phyloP scores from a whole-genome alignment of 2,888 invertebrate genomes.

The Phymatocera aterrima region DNA sequence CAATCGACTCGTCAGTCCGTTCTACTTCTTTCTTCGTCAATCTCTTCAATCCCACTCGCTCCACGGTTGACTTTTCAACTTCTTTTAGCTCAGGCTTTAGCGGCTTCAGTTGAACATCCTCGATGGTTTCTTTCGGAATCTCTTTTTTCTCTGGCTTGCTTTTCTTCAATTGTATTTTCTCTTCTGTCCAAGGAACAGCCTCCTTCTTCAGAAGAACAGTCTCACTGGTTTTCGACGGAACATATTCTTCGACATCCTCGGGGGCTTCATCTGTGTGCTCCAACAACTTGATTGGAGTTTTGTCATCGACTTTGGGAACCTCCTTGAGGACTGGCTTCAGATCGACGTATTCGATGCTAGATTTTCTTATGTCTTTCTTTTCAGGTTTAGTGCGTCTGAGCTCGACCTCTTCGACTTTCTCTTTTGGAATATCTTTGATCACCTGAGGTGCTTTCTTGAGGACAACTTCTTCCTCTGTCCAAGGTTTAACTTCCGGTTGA shows the following conservation, averaged over 20 bases:
- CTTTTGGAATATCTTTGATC: conserved; percentile 61
- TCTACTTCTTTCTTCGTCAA: conserved; percentile 53
- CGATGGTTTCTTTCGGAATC: conserved; percentile 71
- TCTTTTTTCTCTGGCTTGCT: conserved; percentile 71
- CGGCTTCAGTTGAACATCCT: conserved; percentile 78
- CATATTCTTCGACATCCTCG: conserved; percentile 61
- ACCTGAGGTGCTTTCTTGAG: conserved; percentile 68
- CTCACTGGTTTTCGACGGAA: conserved; percentile 52
- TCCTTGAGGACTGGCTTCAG: conserved; percentile 59
- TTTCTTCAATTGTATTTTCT: conserved; percentile 78
- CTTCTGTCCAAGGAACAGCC: conserved; percentile 80
- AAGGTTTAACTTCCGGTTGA: conserved; percentile 64
- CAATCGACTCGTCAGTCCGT: conserved; percentile 52
- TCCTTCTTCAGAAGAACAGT: conserved; percentile 52
- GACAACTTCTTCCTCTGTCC: conserved; percentile 70
- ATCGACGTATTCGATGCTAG: conserved; percentile 61
- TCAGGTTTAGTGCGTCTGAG: conserved; percentile 78
- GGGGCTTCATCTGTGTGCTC: conserved; percentile 30
- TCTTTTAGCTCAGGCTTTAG: conserved; percentile 75
- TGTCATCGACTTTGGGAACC: conserved; percentile 12
- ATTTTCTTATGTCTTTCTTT: conserved; percentile 61
- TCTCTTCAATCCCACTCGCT: conserved; percentile 58
- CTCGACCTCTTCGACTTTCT: conserved; percentile 65
- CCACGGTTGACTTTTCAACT: conserved; percentile 61
- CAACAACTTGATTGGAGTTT: conserved; percentile 12